Conservation (phyloP, 1,140 invertebrate species). For the Thaumatotibia leucotreta region DNA sequence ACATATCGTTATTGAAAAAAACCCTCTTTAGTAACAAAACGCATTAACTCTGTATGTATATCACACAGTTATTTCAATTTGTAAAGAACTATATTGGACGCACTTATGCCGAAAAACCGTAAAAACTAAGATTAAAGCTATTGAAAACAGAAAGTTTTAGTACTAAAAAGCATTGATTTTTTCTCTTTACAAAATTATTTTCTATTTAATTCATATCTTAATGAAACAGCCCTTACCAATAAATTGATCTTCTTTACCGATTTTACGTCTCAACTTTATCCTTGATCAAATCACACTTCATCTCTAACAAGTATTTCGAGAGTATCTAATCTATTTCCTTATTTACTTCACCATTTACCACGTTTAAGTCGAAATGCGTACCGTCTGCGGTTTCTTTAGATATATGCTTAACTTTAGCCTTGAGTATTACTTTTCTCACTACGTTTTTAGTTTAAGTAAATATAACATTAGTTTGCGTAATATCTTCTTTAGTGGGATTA, state of each 20-base stretch:
- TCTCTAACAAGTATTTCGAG: constrained; percentile 9
- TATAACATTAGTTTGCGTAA: background rate
- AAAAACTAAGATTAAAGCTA: too few species aligned
- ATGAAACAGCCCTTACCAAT: background rate
- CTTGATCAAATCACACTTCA: background rate
- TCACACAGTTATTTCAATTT: too few species aligned
- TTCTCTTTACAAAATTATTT: too few species aligned
- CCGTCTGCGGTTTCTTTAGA: background rate
- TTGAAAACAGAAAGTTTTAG: too few species aligned
- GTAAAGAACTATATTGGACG: too few species aligned
- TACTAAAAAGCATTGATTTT: too few species aligned
- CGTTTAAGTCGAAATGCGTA: background rate
- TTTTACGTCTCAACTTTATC: background rate
- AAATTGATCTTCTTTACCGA: too few species aligned
- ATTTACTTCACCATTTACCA: background rate
- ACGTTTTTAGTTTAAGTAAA: background rate
- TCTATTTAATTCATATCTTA: too few species aligned
- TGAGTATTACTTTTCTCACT: constrained; percentile 1
- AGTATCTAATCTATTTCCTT: constrained; percentile 8
- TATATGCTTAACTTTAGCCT: background rate
- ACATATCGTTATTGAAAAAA: too few species aligned
- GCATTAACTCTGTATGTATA: too few species aligned
- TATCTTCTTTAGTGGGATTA: background rate
- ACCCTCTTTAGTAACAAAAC: too few species aligned
- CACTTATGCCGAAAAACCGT: too few species aligned